These are phyloP conservation scores for Vulpes vulpes DNA, from an alignment of 2,113 vertebrate species.

Conservation along the genomic window DNA sequence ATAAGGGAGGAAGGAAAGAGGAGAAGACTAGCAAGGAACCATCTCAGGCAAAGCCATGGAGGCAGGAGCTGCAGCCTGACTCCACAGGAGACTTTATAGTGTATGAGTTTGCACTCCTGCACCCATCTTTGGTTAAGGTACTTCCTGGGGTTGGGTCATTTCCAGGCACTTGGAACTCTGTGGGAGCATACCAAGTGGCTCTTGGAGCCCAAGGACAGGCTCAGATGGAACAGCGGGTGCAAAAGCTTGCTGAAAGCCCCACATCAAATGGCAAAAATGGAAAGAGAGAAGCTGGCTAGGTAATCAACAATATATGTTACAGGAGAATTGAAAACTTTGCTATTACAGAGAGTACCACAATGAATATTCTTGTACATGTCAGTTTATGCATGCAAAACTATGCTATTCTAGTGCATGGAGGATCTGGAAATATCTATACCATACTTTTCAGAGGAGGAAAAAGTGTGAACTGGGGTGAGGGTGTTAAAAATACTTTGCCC, in stretches of 20 bases:
- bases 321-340: neutral
- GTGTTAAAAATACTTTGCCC: neutral
- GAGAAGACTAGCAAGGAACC: neutral
- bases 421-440: neutral
- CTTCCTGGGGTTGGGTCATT: neutral
- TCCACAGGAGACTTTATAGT: neutral
- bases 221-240: neutral
- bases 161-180: neutral
- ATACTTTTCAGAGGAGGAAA: neutral
- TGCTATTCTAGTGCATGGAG: neutral
- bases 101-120: neutral
- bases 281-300: neutral
- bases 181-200: neutral
- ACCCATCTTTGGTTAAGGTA: neutral
- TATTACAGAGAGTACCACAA: neutral
- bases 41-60: neutral
- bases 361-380: neutral
- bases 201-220: neutral
- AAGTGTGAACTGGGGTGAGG: neutral
- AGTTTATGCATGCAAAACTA: neutral
- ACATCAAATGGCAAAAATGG: neutral
- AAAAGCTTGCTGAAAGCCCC: neutral
- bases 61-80: neutral
- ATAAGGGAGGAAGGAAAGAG: neutral
- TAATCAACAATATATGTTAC: neutral